Evolutionary conservation across 2,888 invertebrate genomes (phyloP).

Genomic region (Antheraea assamensis): DNA sequence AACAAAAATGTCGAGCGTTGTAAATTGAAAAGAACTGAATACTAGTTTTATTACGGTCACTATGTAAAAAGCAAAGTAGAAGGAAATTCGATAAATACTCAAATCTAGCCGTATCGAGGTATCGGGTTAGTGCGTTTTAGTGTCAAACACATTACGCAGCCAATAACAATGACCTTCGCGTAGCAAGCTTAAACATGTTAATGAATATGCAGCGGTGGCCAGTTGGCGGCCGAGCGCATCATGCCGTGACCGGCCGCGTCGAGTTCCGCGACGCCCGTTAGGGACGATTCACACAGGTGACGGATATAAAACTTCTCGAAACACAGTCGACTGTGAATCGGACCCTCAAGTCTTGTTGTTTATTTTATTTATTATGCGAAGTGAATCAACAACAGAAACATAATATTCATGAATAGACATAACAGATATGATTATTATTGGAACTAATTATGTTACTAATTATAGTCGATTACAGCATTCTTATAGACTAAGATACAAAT

Average conservation of each 20-base stretch:
- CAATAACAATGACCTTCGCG: constrained; percentile 14
- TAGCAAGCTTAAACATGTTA: neutral
- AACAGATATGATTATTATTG: no score
- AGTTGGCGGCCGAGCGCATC: constrained; percentile 22
- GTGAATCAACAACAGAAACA: no score
- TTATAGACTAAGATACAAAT: no score
- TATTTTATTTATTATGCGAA: no score
- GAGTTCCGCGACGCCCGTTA: neutral
- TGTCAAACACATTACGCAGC: constrained; percentile 4
- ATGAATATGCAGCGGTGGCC: constrained; percentile 5
- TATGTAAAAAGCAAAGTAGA: no score
- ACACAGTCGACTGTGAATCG: neutral
- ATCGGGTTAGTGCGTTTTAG: constrained; percentile 4
- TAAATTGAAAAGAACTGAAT: no score
- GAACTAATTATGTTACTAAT: no score
- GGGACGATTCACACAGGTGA: neutral
- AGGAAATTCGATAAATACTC: no score
- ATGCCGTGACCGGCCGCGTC: constrained; percentile 16
- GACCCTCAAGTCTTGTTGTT: neutral
- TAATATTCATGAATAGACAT: no score
- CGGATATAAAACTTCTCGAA: neutral
- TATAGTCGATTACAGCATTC: no score
- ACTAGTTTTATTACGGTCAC: no score
- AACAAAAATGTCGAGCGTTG: no score
- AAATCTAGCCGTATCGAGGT: neutral